Evolutionary conservation across 1,140 invertebrate genomes (phyloP).

Genomic region (Homalodisca vitripennis): DNA sequence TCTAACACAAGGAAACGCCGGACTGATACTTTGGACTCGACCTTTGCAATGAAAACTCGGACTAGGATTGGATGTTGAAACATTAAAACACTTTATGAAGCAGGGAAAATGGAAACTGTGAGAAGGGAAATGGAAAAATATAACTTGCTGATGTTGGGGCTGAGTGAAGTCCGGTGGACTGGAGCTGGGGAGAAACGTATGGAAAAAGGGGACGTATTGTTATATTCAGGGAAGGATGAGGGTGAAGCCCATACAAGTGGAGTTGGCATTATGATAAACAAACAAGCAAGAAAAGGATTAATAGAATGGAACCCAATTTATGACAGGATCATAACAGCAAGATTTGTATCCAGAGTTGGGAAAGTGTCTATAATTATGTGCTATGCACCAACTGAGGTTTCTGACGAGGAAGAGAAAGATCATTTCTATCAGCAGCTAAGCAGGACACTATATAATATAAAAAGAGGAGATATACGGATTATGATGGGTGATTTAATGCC

Average conservation of each 20-base stretch:
- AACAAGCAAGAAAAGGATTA: constrained; percentile 5
- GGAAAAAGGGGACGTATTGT: background rate
- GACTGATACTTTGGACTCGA: background rate
- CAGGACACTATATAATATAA: background rate
- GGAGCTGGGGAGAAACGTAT: constrained; percentile 9
- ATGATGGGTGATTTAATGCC: constrained; percentile 31
- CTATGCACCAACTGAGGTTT: constrained; percentile 26
- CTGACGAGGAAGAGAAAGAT: constrained; percentile 13
- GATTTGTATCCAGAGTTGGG: constrained; percentile 30
- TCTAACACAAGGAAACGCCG: background rate
- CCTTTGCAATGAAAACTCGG: background rate
- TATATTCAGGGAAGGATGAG: constrained; percentile 27
- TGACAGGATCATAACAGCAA: constrained; percentile 29
- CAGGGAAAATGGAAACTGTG: background rate
- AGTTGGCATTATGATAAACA: constrained; percentile 9
- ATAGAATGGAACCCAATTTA: constrained; percentile 27
- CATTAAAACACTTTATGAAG: background rate
- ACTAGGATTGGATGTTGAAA: background rate
- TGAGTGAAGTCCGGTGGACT: constrained; percentile 16
- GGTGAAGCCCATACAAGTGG: background rate
- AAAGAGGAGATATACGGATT: constrained; percentile 31
- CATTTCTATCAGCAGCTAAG: constrained; percentile 12
- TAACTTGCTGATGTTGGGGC: background rate
- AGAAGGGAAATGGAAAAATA: background rate
- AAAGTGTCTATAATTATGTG: constrained; percentile 21